phyloP scores from a whole-genome alignment of 1,140 invertebrate species.

The Teleopsis dalmanni region DNA sequence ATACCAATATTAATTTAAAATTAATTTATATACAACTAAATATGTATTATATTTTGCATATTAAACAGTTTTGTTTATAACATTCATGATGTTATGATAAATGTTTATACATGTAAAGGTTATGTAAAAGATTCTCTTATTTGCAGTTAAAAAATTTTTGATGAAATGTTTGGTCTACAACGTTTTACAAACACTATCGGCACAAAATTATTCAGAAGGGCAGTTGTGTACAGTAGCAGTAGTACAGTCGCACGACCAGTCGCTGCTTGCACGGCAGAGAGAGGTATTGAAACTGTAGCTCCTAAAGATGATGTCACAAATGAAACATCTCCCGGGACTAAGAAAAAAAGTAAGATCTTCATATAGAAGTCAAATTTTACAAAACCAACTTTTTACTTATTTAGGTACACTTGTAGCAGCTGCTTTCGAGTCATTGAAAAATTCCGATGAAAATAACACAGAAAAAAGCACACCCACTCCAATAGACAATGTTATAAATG shows the following conservation, averaged over 20 bases:
- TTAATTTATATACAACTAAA: background rate
- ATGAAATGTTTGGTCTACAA: slow-evolving; percentile 37
- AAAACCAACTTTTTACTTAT: no score
- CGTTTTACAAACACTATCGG: slow-evolving; percentile 28
- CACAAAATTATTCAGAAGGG: slow-evolving; percentile 24
- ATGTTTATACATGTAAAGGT: slow-evolving; percentile 26
- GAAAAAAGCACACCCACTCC: background rate
- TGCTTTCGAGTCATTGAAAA: slow-evolving; percentile 54
- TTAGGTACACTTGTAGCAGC: slow-evolving; percentile 49
- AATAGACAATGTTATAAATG: slow-evolving; percentile 42
- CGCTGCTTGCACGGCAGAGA: background rate
- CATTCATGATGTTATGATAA: background rate
- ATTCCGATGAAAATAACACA: slow-evolving; percentile 13
- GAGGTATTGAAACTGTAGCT: background rate
- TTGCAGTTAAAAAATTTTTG: slow-evolving; percentile 13
- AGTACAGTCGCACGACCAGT: slow-evolving; percentile 19
- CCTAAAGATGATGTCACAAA: background rate
- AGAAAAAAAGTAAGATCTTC: no score
- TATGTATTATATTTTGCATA: background rate
- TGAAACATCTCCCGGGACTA: background rate
- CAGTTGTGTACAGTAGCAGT: slow-evolving; percentile 22
- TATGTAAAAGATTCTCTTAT: slow-evolving; percentile 40
- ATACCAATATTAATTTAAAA: background rate
- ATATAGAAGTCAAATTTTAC: no score
- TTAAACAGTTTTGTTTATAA: background rate